A percentile compares a stretch with the other conserved stretches of the same genome.
Conservation (phyloP, 2,113 vertebrate genomes). For the Pachycephala philippinensis region DNA sequence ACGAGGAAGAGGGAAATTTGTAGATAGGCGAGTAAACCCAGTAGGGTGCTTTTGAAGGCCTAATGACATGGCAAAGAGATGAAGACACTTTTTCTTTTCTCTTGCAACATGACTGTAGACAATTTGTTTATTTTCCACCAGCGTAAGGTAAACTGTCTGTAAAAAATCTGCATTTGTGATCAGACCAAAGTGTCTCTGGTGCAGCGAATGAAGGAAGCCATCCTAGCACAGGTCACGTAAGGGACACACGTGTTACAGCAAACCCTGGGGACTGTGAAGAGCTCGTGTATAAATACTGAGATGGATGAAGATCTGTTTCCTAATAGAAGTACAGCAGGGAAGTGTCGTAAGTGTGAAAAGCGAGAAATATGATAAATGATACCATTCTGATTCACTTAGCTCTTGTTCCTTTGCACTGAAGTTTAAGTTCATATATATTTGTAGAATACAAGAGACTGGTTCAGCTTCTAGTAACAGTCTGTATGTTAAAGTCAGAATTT, state of each 20-base stretch:
- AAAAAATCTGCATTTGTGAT: background rate
- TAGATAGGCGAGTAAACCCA: background rate
- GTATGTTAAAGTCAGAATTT: background rate
- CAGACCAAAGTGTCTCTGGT: background rate
- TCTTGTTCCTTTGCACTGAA: background rate
- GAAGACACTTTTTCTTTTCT: background rate
- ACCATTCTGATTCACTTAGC: background rate
- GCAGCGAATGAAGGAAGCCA: background rate
- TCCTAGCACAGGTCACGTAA: background rate
- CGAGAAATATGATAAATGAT: background rate
- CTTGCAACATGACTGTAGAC: background rate
- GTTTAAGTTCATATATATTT: background rate
- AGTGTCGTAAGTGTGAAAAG: background rate
- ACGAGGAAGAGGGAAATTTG: background rate
- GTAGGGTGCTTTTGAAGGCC: background rate
- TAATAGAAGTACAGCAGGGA: background rate
- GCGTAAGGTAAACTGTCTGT: background rate
- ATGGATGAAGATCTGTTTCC: background rate
- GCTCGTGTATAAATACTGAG: background rate
- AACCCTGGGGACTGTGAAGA: background rate
- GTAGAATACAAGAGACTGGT: background rate
- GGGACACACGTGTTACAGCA: background rate
- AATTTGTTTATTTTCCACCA: background rate
- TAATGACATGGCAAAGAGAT: background rate
- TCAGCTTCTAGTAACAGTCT: background rate